Evolutionary conservation across 2,113 vertebrate genomes (phyloP).

Genomic region (Ctenomys sociabilis): DNA sequence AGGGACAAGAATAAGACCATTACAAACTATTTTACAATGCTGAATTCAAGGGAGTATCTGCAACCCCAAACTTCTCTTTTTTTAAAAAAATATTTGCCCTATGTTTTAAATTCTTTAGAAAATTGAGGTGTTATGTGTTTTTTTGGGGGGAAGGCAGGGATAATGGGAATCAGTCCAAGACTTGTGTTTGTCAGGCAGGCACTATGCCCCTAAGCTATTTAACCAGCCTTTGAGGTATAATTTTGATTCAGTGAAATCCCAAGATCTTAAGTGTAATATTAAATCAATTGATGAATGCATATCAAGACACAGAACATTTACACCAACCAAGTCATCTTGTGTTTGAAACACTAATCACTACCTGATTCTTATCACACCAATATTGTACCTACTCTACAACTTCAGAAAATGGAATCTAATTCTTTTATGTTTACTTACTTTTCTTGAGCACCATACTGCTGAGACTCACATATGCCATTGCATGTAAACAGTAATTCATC

Average conservation of each 20-base stretch:
- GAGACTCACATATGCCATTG: neutral
- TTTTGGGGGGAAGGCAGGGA: too few relatives aligned
- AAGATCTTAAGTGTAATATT: neutral
- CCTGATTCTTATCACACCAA: neutral
- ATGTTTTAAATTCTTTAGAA: neutral
- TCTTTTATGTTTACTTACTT: neutral
- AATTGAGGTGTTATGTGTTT: neutral
- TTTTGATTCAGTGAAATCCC: neutral
- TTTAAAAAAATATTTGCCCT: neutral
- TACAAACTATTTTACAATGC: slow-evolving; percentile 80
- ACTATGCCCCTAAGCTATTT: too few relatives aligned
- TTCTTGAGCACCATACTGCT: neutral
- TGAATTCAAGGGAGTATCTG: slow-evolving; percentile 76
- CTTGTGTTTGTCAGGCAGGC: too few relatives aligned
- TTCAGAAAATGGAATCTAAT: neutral
- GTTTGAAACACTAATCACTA: neutral
- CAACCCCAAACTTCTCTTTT: slow-evolving; percentile 59
- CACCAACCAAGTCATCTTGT: neutral
- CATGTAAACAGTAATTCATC: neutral
- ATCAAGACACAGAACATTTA: neutral
- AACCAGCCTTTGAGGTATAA: neutral
- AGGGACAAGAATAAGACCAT: slow-evolving; percentile 79
- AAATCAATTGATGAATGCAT: neutral
- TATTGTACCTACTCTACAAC: neutral
- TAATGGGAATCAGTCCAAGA: too few relatives aligned